A percentile compares a stretch with the other conserved stretches of the same genome.
Conservation (phyloP, 2,113 vertebrate species). For the Amia ocellicauda region DNA sequence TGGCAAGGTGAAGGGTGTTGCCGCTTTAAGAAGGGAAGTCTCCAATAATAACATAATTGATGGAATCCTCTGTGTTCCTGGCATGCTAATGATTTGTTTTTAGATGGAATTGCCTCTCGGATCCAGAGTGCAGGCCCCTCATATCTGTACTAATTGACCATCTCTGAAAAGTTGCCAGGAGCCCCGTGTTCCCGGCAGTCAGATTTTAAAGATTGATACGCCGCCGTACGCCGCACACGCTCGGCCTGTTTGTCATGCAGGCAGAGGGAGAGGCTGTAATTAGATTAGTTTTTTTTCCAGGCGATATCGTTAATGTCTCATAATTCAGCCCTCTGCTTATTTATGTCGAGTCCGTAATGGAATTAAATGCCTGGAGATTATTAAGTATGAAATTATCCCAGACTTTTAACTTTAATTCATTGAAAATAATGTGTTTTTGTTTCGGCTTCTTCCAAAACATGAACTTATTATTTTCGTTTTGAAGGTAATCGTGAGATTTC, state of each 20-base stretch:
- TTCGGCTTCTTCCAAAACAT: no score
- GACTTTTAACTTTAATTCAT: no score
- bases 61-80: not conserved
- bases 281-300: slow-evolving; percentile 9
- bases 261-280: not conserved
- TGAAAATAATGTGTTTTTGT: no score
- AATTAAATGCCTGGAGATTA: slow-evolving; percentile 1
- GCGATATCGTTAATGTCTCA: not conserved
- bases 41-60: slow-evolving; percentile 14
- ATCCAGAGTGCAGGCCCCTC: not conserved
- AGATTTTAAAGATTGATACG: not conserved
- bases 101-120: slow-evolving; percentile 8
- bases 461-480: no score
- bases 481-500: no score
- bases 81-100: slow-evolving; percentile 15
- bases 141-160: slow-evolving; percentile 4
- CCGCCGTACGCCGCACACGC: not conserved
- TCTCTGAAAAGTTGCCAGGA: slow-evolving; percentile 1
- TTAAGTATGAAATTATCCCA: no score
- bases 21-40: slow-evolving; percentile 1
- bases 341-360: not conserved
- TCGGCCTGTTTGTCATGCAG: not conserved
- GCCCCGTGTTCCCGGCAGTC: not conserved
- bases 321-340: slow-evolving; percentile 6
- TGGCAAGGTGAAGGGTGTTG: not conserved